Evolutionary conservation across 2,888 invertebrate species (phyloP), one percentile per base, ranked within the genome.

Genomic region (Tenthredo mesomela): DNA sequence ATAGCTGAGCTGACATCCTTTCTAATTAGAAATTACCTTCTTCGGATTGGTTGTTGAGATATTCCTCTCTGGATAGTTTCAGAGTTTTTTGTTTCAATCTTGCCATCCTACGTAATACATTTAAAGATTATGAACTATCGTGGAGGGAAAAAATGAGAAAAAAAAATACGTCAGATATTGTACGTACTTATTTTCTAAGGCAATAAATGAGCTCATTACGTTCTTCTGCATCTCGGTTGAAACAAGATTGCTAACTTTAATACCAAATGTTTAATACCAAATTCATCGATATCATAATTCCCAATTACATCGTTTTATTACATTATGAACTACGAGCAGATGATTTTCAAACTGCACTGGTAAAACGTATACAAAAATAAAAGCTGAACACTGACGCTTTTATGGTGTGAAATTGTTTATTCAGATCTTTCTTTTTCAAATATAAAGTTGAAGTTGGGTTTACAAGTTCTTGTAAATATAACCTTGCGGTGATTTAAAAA

Each of bases 351-450:
- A 54, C 21, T 61, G 61, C 21, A 21, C 2, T 40, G 73, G 7
- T 73, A 43, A 70, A 67, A 33, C 33, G 33, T 33, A 18, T 33
- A 67, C 67, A 73, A 73, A 50, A 77, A 37, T 37, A 37, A 77
- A 77, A 80, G 21, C 40, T 25, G 80, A 80, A 80, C 21, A 80
- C 37, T 65, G 12, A 37, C 18, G 5, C 18, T 65, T 65, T 61
- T 12, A 80, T 80, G 80, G 40, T 61, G 43, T 80, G 80, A 67
- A 82, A 82, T 82, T 82, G 82, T 82, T 82, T 82, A 82, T 82
- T 82, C n/a, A 82, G 43, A 70, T 33, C 47, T 15, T 29, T 67
- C 18, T 47, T 21, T 61, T 58, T 9, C 29, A 82, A 25, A 43
- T 82, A 47, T 67, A 29, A 77, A 50, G 9, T 1, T n/a, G n/a